Percentiles rank a stretch among this genome's conserved stretches.
These are phyloP conservation scores for Procambarus virginalis DNA, from an alignment of 1,140 invertebrate genomes.

Conservation along the genomic window DNA sequence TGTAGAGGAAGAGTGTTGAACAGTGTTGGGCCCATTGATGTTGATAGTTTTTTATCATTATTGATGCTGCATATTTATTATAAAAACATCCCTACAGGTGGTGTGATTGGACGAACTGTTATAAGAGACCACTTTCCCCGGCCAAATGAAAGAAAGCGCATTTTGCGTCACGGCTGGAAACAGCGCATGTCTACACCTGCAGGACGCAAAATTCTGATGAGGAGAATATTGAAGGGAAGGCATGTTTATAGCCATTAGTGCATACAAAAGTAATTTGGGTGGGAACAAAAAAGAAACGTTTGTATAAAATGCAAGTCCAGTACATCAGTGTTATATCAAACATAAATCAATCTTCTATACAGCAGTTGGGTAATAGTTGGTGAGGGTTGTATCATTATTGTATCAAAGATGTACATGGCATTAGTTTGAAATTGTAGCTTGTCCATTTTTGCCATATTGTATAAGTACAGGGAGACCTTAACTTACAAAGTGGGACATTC, in stretches of 20 bases:
- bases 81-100: slow-evolving; percentile 18
- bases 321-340: no score
- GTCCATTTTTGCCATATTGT: no score
- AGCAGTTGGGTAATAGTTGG: no score
- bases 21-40: no score
- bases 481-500: no score
- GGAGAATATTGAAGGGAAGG: slow-evolving; percentile 83
- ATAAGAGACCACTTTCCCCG: slow-evolving; percentile 76
- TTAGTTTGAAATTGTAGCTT: no score
- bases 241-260: slow-evolving; percentile 81
- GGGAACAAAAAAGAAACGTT: background rate
- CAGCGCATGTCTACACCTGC: slow-evolving; percentile 80
- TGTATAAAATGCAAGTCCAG: background rate
- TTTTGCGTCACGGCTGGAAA: slow-evolving; percentile 82
- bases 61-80: background rate
- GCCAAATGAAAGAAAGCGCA: slow-evolving; percentile 82
- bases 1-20: no score
- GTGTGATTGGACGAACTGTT: slow-evolving; percentile 38
- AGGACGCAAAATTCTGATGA: slow-evolving; percentile 83
- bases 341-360: no score
- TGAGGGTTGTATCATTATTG: no score
- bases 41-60: no score
- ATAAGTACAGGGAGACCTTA: no score
- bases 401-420: no score
- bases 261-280: background rate